Conservation (phyloP, 2,113 vertebrate genomes). For the Bubo blakistoni region DNA sequence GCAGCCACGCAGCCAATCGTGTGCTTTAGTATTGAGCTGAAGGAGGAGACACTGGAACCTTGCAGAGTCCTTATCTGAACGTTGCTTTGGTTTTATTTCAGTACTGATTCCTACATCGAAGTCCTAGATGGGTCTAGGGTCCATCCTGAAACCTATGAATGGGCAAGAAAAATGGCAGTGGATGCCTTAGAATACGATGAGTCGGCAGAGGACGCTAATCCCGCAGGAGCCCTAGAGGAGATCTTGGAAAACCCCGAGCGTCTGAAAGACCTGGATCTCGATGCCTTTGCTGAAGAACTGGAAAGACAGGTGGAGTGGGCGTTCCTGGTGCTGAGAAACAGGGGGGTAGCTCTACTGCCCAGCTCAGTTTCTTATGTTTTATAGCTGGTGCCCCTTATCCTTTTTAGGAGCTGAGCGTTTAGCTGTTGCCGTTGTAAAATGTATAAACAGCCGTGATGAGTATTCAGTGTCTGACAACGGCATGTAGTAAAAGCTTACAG, state of each 20-base stretch:
- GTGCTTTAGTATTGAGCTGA: background rate
- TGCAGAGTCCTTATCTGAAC: background rate
- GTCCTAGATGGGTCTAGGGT: conserved; percentile 96
- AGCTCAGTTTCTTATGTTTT: background rate
- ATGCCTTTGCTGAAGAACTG: conserved; percentile 96
- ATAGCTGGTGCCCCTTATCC: background rate
- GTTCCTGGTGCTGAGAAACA: background rate
- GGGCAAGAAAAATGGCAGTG: conserved; percentile 98
- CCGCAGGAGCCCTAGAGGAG: conserved; percentile 94
- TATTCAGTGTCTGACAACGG: background rate
- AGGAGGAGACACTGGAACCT: background rate
- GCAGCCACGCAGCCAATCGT: background rate
- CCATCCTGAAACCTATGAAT: conserved; percentile 97
- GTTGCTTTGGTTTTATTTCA: conserved; percentile 49
- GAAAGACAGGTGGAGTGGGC: conserved; percentile 89
- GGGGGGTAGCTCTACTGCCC: background rate
- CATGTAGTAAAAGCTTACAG: background rate
- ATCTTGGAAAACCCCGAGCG: conserved; percentile 97
- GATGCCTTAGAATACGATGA: conserved; percentile 96
- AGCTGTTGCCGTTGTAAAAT: background rate
- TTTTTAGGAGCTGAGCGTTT: background rate
- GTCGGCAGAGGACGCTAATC: conserved; percentile 97
- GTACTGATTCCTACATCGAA: conserved; percentile 98
- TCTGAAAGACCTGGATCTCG: conserved; percentile 94
- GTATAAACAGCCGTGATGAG: background rate